Evolutionary conservation across 2,113 vertebrate species (phyloP).

Genomic region (Boleophthalmus pectinirostris): DNA sequence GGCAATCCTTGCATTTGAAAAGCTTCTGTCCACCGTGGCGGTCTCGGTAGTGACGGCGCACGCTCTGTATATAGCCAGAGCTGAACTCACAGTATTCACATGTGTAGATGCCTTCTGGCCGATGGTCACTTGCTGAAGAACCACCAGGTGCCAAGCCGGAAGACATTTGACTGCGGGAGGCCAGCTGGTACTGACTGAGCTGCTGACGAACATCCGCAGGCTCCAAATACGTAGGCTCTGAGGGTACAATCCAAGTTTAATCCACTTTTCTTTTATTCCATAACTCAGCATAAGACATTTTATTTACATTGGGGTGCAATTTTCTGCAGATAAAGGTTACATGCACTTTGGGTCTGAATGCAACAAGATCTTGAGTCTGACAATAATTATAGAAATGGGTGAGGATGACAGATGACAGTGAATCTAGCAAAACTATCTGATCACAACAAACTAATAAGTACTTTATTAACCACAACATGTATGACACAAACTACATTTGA

Average conservation of each 20-base stretch:
- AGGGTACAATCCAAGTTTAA: neutral
- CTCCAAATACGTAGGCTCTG: slow-evolving; percentile 88
- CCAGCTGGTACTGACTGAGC: slow-evolving; percentile 92
- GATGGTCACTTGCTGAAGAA: slow-evolving; percentile 70
- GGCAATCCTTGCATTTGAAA: slow-evolving; percentile 98
- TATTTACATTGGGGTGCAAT: neutral
- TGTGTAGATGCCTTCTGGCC: slow-evolving; percentile 83
- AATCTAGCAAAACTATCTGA: no score
- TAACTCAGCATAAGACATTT: neutral
- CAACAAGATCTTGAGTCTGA: neutral
- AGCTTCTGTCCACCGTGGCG: slow-evolving; percentile 97
- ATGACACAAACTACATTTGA: no score
- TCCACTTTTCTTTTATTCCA: neutral
- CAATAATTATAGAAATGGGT: neutral
- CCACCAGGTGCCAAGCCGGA: slow-evolving; percentile 70
- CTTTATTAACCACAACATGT: neutral
- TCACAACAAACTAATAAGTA: neutral
- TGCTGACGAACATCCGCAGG: slow-evolving; percentile 93
- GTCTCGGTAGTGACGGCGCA: slow-evolving; percentile 96
- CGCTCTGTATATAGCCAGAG: slow-evolving; percentile 98
- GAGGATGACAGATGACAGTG: neutral
- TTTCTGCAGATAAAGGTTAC: neutral
- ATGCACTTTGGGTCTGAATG: neutral
- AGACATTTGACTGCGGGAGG: slow-evolving; percentile 85
- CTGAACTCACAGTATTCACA: slow-evolving; percentile 99